Percentiles rank a stretch among this genome's conserved stretches.
phyloP scores from a whole-genome alignment of 2,888 invertebrate species.

The Drosophila peninsularis region DNA sequence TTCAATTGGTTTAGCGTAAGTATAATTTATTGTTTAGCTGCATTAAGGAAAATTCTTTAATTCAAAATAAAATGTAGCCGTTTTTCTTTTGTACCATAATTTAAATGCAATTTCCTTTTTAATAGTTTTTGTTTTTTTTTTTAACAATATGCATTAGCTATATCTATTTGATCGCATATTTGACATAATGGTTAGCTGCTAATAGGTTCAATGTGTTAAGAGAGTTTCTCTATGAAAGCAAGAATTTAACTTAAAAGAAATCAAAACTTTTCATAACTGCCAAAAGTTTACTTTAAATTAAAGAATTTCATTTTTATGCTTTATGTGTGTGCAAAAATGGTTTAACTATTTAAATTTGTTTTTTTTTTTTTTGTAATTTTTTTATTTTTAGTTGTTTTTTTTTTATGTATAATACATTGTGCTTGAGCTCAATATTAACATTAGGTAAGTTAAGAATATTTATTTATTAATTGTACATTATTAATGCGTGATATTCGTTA shows the following conservation, averaged over 20 bases:
- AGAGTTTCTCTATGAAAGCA: conserved; percentile 15
- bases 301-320: conserved; percentile 58
- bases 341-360: conserved; percentile 20
- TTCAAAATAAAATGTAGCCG: conserved; percentile 58
- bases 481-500: conserved; percentile 67
- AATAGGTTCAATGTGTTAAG: conserved; percentile 10
- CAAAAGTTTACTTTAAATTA: conserved; percentile 67
- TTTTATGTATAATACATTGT: conserved; percentile 69
- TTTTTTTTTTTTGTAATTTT: not conserved
- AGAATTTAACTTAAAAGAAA: conserved; percentile 18
- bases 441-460: conserved; percentile 51
- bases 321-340: not conserved
- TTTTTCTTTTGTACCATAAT: conserved; percentile 72
- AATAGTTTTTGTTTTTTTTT: conserved; percentile 18
- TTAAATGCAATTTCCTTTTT: conserved; percentile 67
- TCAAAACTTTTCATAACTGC: conserved; percentile 21
- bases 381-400: conserved; percentile 10
- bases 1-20: conserved; percentile 28
- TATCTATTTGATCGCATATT: not conserved
- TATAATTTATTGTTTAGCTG: conserved; percentile 24
- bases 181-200: conserved; percentile 15
- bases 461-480: conserved; percentile 73
- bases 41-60: conserved; percentile 69
- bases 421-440: conserved; percentile 57
- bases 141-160: not conserved